Evolutionary conservation across 2,113 vertebrate genomes (phyloP).

Genomic region (Eublepharis macularius): DNA sequence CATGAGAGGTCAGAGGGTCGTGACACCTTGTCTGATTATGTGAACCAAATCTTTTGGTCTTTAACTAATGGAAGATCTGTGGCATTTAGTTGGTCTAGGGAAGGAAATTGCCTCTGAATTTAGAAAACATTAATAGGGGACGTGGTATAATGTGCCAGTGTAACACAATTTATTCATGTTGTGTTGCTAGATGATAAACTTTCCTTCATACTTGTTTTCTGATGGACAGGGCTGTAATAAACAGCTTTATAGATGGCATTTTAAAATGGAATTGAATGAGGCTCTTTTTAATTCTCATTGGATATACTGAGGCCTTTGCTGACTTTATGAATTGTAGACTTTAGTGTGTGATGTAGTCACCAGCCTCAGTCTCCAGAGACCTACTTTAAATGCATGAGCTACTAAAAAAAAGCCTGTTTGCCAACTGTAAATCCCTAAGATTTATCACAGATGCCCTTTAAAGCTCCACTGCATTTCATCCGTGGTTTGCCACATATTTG

Average conservation of each 20-base stretch:
- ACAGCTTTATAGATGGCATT: neutral
- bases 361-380: neutral
- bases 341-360: neutral
- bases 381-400: neutral
- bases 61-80: neutral
- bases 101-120: neutral
- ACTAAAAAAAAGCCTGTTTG: too few relatives aligned
- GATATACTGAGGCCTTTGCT: neutral
- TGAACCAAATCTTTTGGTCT: neutral
- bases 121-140: slow-evolving; percentile 4
- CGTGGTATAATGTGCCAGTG: neutral
- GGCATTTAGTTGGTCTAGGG: neutral
- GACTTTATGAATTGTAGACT: neutral
- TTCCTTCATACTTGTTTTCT: slow-evolving; percentile 12
- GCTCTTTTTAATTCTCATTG: neutral
- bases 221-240: neutral
- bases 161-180: slow-evolving; percentile 15
- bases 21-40: neutral
- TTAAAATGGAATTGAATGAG: slow-evolving; percentile 2
- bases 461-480: neutral
- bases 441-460: neutral
- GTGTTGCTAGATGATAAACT: slow-evolving; percentile 24
- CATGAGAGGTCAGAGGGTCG: too few relatives aligned
- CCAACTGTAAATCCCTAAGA: neutral
- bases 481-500: neutral